phyloP scores from a whole-genome alignment of 2,113 vertebrate genomes.

The Alosa alosa region DNA sequence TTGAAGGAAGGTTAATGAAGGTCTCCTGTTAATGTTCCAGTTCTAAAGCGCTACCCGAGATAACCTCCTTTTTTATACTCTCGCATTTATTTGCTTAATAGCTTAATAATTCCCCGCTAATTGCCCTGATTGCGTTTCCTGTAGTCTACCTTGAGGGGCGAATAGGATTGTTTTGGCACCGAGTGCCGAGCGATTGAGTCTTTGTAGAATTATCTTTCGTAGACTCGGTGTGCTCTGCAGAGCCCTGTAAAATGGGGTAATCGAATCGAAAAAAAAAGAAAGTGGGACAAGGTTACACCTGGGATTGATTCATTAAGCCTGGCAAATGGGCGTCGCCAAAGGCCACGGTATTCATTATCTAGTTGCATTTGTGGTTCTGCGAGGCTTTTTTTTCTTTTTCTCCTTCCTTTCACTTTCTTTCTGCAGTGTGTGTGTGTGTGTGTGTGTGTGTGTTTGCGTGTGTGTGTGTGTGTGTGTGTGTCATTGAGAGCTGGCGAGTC shows the following conservation, averaged over 20 bases:
- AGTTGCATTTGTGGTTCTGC: slow-evolving; percentile 14
- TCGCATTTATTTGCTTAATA: slow-evolving; percentile 9
- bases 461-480: slow-evolving; percentile 17
- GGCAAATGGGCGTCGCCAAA: neutral
- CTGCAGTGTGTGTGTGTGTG: neutral
- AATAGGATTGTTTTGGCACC: slow-evolving; percentile 38
- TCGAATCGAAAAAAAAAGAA: slow-evolving; percentile 19
- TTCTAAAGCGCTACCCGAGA: neutral
- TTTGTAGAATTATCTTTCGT: slow-evolving; percentile 15
- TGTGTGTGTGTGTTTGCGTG: slow-evolving; percentile 8
- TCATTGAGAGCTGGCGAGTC: neutral
- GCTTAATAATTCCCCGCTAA: slow-evolving; percentile 27
- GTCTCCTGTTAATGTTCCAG: neutral
- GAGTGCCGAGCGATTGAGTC: neutral
- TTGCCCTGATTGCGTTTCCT: slow-evolving; percentile 25
- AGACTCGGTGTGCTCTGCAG: neutral
- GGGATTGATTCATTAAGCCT: slow-evolving; percentile 14
- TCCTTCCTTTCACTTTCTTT: neutral
- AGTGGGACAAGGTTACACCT: slow-evolving; percentile 34
- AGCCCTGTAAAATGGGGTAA: slow-evolving; percentile 31
- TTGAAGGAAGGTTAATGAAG: neutral
- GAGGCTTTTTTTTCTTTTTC: neutral
- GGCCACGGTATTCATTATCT: slow-evolving; percentile 6
- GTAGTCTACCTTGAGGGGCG: slow-evolving; percentile 20
- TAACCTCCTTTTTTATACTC: neutral